Percentiles rank a stretch among this genome's conserved stretches.
Evolutionary conservation across 2,797 vertebrate species (phyloP).

Genomic region (Hydrolagus colliei): DNA sequence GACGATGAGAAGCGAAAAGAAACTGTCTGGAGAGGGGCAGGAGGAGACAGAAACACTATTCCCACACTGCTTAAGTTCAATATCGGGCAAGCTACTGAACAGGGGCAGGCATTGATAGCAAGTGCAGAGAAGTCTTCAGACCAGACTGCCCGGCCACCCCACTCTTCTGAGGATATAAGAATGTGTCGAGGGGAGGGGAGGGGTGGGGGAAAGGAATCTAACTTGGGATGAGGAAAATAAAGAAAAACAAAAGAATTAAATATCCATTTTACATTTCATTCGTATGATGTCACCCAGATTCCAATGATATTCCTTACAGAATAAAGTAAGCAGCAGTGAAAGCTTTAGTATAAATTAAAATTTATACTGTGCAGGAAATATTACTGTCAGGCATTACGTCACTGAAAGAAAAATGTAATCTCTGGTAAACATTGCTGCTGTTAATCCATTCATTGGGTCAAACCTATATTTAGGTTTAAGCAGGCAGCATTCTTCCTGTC

Average conservation of each 20-base stretch:
- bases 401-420: background rate
- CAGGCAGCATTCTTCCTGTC: background rate
- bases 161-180: background rate
- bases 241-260: slow-evolving; percentile 2
- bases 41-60: background rate
- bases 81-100: background rate
- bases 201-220: no score
- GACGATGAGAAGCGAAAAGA: background rate
- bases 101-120: background rate
- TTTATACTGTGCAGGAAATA: background rate
- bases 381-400: background rate
- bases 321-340: background rate
- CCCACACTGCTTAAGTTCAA: background rate
- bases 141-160: no score
- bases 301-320: slow-evolving; percentile 4
- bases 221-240: background rate
- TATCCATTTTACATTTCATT: background rate
- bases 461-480: slow-evolving; percentile 11
- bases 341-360: background rate
- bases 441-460: background rate
- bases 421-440: background rate
- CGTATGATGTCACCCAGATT: slow-evolving; percentile 8
- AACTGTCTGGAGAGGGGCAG: background rate
- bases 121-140: background rate
- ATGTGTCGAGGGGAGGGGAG: background rate